Conservation (phyloP, 1,140 invertebrate species). For the Armadillidium nasatum region DNA sequence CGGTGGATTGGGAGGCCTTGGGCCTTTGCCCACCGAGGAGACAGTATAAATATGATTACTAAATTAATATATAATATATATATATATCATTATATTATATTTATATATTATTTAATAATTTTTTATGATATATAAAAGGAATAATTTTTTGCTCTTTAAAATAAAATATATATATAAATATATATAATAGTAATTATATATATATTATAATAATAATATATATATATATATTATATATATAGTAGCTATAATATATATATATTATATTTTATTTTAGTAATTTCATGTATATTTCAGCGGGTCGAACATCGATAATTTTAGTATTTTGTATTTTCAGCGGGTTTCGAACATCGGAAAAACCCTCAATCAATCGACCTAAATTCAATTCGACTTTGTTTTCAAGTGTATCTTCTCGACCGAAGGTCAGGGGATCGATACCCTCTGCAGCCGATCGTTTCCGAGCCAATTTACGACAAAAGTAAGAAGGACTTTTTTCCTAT, state of each 20-base stretch:
- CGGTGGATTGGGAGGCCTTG: too few relatives aligned
- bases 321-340: slow-evolving; percentile 60
- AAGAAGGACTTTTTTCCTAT: slow-evolving; percentile 46
- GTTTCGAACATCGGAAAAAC: slow-evolving; percentile 76
- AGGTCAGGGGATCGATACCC: slow-evolving; percentile 51
- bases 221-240: too few relatives aligned
- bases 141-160: not conserved
- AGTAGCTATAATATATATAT: too few relatives aligned
- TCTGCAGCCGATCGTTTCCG: slow-evolving; percentile 76
- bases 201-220: too few relatives aligned
- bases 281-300: too few relatives aligned
- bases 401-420: slow-evolving; percentile 79
- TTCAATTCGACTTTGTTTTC: slow-evolving; percentile 86
- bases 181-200: too few relatives aligned
- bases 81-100: not conserved
- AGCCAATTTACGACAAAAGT: slow-evolving; percentile 93
- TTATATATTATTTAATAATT: not conserved
- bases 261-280: not conserved
- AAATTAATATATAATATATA: not conserved
- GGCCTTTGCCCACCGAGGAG: too few relatives aligned
- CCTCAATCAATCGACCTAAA: slow-evolving; percentile 85
- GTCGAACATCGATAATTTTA: not conserved
- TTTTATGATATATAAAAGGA: not conserved
- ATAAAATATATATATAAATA: not conserved
- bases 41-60: too few relatives aligned